Base-by-base conservation (phyloP, 2,888 invertebrate species). In the Penaeus monodon region DNA sequence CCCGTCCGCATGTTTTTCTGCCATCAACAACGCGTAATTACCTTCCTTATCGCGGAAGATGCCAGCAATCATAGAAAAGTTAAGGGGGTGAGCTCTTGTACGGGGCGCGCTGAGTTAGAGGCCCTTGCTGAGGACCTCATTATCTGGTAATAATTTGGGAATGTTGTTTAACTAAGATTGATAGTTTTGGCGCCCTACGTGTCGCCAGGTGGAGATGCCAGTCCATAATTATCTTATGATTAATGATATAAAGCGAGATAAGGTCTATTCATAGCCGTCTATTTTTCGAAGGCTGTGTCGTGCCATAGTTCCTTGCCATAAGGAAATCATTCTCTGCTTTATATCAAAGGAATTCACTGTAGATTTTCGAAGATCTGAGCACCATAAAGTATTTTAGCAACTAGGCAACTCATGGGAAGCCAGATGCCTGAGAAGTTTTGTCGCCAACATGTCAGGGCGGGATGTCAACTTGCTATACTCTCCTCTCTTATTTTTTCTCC, bases 91-190 rank as follows among this genome's bases (percentile, higher is more conserved):
- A 65, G 80, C 79, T 27, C 79, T 38, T 38, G 70, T 17, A 0
- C 10, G 38, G 27, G 33, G 64, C 44, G 85, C 22, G 74, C 24
- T 74, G 85, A 85, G 85, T 80, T 80, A 85, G 80, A 78, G 57
- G 73, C 66, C 64, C 81, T 63, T 57, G 73, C 73, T 80, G 80
- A 80, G 85, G 70, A 80, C 49, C 85, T 85, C 85, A 85, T 85
- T 85, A 85, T 85, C 85, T 85, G 85, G 80, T 85, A 80, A 85
- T 85, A 85, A 85, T 85, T 85, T 85, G 85, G 85, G 81, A 80
- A 85, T 74, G 85, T 85, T 85, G 85, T 85, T 85, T 44, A 85
- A 85, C 85, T 70, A 85, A 85, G 85, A 85, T 80, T 73, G 74
- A 85, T 85, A 27, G 85, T 63, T 74, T 80, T 85, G 85, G 85